Evolutionary conservation across 2,888 invertebrate species (phyloP).

Genomic region (Iselma pallidipennis): DNA sequence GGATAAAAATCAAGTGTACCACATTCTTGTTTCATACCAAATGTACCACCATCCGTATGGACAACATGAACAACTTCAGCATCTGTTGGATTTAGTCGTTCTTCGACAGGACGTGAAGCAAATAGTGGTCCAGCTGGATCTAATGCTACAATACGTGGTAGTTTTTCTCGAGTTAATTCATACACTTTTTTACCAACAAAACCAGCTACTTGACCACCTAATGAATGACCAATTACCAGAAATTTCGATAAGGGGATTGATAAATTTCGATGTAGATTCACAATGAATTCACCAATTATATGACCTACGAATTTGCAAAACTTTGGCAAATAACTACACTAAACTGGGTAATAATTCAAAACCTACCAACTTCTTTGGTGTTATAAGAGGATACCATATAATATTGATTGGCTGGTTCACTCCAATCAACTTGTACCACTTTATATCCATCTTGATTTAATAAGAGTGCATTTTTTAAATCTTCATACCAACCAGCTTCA

Average conservation of each 20-base stretch:
- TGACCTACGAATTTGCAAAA: conserved; percentile 28
- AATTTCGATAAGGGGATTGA: conserved; percentile 35
- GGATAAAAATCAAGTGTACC: conserved; percentile 48
- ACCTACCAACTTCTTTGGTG: conserved; percentile 44
- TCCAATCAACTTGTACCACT: conserved; percentile 44
- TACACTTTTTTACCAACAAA: conserved; percentile 40
- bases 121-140: conserved; percentile 46
- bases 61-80: conserved; percentile 46
- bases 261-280: conserved; percentile 35
- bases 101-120: conserved; percentile 31
- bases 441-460: conserved; percentile 26
- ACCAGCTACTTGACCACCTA: conserved; percentile 43
- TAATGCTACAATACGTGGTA: conserved; percentile 41
- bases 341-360: background rate
- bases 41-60: conserved; percentile 43
- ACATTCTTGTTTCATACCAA: conserved; percentile 35
- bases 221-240: conserved; percentile 42
- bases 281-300: conserved; percentile 35
- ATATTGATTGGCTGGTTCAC: conserved; percentile 37
- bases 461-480: conserved; percentile 42
- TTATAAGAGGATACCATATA: conserved; percentile 42
- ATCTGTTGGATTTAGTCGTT: conserved; percentile 39
- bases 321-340: too few relatives aligned
- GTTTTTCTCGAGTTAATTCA: conserved; percentile 30
- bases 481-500: conserved; percentile 36